Conservation (phyloP, 2,113 vertebrate genomes). For the Suricata suricatta region DNA sequence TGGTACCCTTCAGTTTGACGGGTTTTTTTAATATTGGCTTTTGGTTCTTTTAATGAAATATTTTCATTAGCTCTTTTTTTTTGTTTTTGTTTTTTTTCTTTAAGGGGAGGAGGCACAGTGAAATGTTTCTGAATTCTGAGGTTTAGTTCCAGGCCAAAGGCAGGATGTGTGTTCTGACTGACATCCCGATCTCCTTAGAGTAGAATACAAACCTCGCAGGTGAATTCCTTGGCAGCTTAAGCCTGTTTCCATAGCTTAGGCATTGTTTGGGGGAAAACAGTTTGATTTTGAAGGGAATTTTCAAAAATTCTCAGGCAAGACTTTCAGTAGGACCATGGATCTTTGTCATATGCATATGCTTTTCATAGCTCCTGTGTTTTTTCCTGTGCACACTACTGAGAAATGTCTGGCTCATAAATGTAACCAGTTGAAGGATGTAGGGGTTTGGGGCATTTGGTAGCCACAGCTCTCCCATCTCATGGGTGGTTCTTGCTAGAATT, state of each 20-base stretch:
- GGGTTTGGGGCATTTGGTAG: neutral
- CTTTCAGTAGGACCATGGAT: neutral
- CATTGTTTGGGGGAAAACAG: slow-evolving; percentile 46
- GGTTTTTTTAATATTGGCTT: neutral
- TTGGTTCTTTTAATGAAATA: slow-evolving; percentile 11
- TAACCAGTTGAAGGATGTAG: neutral
- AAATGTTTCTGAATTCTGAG: neutral
- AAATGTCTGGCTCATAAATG: neutral
- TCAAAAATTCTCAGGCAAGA: slow-evolving; percentile 34
- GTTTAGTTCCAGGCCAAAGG: neutral
- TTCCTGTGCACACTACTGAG: neutral
- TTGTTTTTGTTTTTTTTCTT: neutral
- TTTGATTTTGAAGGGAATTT: slow-evolving; percentile 37
- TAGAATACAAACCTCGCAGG: slow-evolving; percentile 23
- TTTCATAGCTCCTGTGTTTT: neutral
- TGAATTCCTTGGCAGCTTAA: slow-evolving; percentile 40
- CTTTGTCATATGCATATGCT: neutral
- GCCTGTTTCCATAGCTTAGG: slow-evolving; percentile 42
- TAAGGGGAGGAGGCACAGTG: neutral
- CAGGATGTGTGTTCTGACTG: neutral
- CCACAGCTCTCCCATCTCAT: neutral
- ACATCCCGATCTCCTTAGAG: neutral
- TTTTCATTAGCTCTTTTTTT: neutral
- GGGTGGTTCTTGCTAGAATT: neutral
- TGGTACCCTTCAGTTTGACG: neutral